Evolutionary conservation across 2,888 invertebrate species (phyloP).

Genomic region (Pecten maximus): DNA sequence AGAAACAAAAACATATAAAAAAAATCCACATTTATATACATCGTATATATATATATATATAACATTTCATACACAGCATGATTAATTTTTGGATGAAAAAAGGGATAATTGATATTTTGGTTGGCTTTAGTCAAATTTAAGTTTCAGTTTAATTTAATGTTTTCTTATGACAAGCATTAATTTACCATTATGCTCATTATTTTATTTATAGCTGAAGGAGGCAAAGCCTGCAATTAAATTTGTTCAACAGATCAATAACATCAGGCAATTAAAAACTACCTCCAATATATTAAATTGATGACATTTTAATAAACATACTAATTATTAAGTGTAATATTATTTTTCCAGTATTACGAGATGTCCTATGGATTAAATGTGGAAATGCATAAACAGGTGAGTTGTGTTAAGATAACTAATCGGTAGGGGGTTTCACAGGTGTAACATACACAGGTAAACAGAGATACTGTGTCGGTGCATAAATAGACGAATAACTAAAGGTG

Average conservation of each 20-base stretch:
- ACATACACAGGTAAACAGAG: not conserved
- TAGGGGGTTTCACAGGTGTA: not conserved
- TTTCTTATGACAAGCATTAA: not conserved
- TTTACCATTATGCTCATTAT: not conserved
- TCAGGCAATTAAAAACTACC: not conserved
- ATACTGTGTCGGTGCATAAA: not conserved
- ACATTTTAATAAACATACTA: not conserved
- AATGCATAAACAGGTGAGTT: constrained; percentile 92
- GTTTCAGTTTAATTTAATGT: too few relatives aligned
- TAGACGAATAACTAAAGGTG: not conserved
- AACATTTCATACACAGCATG: too few relatives aligned
- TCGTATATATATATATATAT: too few relatives aligned
- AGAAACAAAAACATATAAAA: not conserved
- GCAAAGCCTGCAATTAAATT: not conserved
- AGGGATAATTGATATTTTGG: not conserved
- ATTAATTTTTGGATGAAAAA: not conserved
- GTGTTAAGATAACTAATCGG: not conserved
- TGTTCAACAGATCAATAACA: not conserved
- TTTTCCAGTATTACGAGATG: constrained; percentile 97
- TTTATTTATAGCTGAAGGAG: not conserved
- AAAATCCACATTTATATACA: too few relatives aligned
- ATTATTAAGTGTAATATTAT: constrained; percentile 33
- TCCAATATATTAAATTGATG: not conserved
- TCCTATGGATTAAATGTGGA: constrained; percentile 97
- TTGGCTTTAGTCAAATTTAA: not conserved